These are phyloP conservation scores for Sinocyclocheilus grahami DNA, from an alignment of 2,113 vertebrate genomes.

Conservation along the genomic window DNA sequence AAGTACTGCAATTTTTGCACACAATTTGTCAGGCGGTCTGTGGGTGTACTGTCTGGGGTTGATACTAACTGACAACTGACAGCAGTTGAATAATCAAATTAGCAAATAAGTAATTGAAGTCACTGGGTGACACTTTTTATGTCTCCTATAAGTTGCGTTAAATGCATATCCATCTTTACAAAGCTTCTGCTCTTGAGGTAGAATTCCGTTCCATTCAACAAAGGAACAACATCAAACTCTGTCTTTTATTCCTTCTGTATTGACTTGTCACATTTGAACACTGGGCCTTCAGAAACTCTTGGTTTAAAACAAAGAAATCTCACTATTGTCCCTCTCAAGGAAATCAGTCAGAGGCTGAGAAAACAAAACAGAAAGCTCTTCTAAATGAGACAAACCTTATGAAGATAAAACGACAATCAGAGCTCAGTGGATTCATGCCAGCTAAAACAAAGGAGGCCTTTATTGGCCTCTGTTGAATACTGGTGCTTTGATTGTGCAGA, in stretches of 20 bases:
- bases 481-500: slow-evolving; percentile 69
- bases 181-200: slow-evolving; percentile 1
- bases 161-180: neutral
- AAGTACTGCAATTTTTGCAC: neutral
- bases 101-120: neutral
- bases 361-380: slow-evolving; percentile 63
- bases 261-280: slow-evolving; percentile 28
- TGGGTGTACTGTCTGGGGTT: neutral
- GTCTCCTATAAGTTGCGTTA: neutral
- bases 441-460: slow-evolving; percentile 72
- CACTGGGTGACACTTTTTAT: slow-evolving; percentile 2
- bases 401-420: slow-evolving; percentile 65
- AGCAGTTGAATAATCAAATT: neutral
- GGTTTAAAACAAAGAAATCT: slow-evolving; percentile 42
- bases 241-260: slow-evolving; percentile 34
- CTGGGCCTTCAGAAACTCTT: slow-evolving; percentile 31
- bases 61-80: neutral
- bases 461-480: slow-evolving; percentile 69
- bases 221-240: slow-evolving; percentile 23
- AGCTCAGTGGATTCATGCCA: slow-evolving; percentile 58
- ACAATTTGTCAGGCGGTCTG: neutral
- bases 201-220: slow-evolving; percentile 19
- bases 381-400: slow-evolving; percentile 61
- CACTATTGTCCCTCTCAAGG: slow-evolving; percentile 56
- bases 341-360: slow-evolving; percentile 45